Percentiles rank a stretch among this genome's conserved stretches.
phyloP scores from a whole-genome alignment of 2,888 invertebrate genomes.

The Heliothis peltigera region DNA sequence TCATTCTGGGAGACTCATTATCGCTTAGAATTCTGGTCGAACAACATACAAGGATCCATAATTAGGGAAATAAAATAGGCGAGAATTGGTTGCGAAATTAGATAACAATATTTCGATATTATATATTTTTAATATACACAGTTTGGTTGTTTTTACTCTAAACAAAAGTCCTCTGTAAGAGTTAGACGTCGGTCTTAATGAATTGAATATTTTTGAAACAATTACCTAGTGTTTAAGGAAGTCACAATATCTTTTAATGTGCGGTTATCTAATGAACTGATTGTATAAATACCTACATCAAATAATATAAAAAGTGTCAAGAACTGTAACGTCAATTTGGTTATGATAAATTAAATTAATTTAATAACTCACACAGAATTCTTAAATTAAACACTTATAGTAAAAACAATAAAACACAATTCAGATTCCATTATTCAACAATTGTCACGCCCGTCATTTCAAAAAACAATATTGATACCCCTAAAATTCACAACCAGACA shows the following conservation, averaged over 20 bases:
- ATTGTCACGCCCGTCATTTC: slow-evolving; percentile 13
- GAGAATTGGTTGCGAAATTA: slow-evolving; percentile 5
- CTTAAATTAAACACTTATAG: too few relatives aligned
- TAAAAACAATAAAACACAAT: too few relatives aligned
- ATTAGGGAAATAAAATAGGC: slow-evolving; percentile 36
- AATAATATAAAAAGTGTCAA: too few relatives aligned
- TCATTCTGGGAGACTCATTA: slow-evolving; percentile 37
- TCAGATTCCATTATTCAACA: slow-evolving; percentile 5
- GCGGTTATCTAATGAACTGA: too few relatives aligned
- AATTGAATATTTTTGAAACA: not conserved
- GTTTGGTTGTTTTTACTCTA: too few relatives aligned
- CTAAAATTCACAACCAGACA: slow-evolving; percentile 7
- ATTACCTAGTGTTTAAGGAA: too few relatives aligned
- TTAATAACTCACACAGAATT: too few relatives aligned
- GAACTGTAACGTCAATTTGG: too few relatives aligned
- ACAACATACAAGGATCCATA: slow-evolving; percentile 40
- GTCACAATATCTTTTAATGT: too few relatives aligned
- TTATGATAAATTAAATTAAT: too few relatives aligned
- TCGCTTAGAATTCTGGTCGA: slow-evolving; percentile 39
- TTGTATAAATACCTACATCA: too few relatives aligned
- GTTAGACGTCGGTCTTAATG: not conserved
- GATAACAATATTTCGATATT: not conserved
- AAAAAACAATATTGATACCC: slow-evolving; percentile 15
- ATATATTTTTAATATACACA: too few relatives aligned
- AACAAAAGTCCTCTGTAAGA: not conserved